Base-by-base conservation (phyloP, 2,113 vertebrate genomes). In the Speoplatyrhinus poulsoni region DNA sequence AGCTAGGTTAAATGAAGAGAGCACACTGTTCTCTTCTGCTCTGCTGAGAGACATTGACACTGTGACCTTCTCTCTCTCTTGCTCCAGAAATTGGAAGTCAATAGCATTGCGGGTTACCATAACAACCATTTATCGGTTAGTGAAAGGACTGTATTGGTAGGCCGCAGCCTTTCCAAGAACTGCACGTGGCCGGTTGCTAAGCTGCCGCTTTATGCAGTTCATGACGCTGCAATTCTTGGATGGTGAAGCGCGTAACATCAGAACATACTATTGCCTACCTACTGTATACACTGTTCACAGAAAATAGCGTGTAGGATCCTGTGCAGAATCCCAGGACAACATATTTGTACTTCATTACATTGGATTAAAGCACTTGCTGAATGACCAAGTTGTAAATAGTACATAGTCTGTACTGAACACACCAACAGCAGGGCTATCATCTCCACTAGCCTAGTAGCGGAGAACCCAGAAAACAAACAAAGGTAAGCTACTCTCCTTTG, bases 81-180 rank as follows among this genome's bases (percentile, higher is more conserved):
- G 19, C 61, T 41, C 54, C 9, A 17, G 54, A 55, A 55, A 53
- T 65, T 13, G 50, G 57, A 50, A 47, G 60, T 73, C 53, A 41
- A 56, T 69, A 55, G 63, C 33, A 55, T 59, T 41, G 26, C 15
- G 0, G 26, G 63, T 79, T 67, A 63, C 64, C 73, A 69, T 75
- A 61, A 57, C 65, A 80, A 76, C 65, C 12, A 41, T 53, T 57
- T 52, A 46, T 17, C 9, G 53, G 33, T 49, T 69, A 36, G 47
- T 62, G 19, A 59, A 63, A 9, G 6, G 53, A 46, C n/a, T 52
- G 53, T 48, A 59, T 49, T 56, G 13, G 50, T 49, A 53, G 46
- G 17, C 9, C 17, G 9, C 54, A 10, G n/a, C n/a, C 17, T 60
- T 17, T 54, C 58, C 16, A 55, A 55, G n/a, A 12, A 12, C 11